These are phyloP conservation scores for Leistus spinibarbis DNA, from an alignment of 2,888 invertebrate genomes.

Conservation along the genomic window DNA sequence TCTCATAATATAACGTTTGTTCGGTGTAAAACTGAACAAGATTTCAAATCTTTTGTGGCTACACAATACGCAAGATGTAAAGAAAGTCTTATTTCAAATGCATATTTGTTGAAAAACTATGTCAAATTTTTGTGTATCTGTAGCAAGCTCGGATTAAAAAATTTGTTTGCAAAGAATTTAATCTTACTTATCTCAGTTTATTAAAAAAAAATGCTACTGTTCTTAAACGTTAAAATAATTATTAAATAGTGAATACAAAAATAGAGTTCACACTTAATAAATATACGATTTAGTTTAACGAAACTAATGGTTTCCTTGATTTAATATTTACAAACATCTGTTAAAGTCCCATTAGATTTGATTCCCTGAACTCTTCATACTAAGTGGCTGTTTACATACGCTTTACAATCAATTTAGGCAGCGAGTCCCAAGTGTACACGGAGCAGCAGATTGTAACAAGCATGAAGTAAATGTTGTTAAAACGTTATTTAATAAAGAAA, in stretches of 20 bases:
- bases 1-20: neutral
- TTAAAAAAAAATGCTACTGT: too few species aligned
- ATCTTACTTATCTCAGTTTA: too few species aligned
- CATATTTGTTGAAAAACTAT: neutral
- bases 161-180: too few species aligned
- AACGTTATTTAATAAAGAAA: slow-evolving; percentile 40
- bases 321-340: slow-evolving; percentile 32
- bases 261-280: too few species aligned
- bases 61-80: too few species aligned
- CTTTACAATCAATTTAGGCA: neutral
- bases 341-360: slow-evolving; percentile 5
- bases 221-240: too few species aligned
- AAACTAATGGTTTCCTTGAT: neutral
- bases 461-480: slow-evolving; percentile 35
- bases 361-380: neutral
- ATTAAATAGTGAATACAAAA: too few species aligned
- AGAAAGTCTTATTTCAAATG: neutral
- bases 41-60: neutral
- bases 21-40: neutral
- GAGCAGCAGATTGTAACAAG: slow-evolving; percentile 15
- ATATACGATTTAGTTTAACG: too few species aligned
- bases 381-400: neutral
- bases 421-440: neutral
- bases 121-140: too few species aligned
- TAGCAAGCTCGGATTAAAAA: too few species aligned